A percentile compares a stretch with the other conserved stretches of the same genome.
These are phyloP conservation scores for Enteromius fasciolatus DNA, from an alignment of 2,797 vertebrate genomes.

Conservation along the genomic window DNA sequence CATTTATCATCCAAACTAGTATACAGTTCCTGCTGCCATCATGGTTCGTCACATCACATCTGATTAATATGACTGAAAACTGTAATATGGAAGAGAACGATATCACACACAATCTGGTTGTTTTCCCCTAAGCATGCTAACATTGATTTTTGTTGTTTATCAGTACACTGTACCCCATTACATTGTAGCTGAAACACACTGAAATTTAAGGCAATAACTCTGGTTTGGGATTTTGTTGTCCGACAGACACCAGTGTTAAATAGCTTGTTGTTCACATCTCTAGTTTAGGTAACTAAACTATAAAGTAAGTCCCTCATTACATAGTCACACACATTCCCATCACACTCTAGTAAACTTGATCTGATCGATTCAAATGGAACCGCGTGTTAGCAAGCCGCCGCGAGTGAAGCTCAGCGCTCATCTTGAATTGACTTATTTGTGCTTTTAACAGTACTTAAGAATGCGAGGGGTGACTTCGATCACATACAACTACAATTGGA, in stretches of 20 bases:
- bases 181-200: conserved; percentile 65
- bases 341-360: conserved; percentile 27
- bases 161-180: conserved; percentile 64
- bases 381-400: not conserved
- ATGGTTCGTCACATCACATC: conserved; percentile 52
- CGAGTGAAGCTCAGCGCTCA: conserved; percentile 31
- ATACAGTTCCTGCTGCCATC: conserved; percentile 47
- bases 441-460: conserved; percentile 34
- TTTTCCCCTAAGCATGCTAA: conserved; percentile 61
- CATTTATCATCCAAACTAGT: conserved; percentile 62
- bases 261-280: conserved; percentile 4
- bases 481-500: conserved; percentile 57
- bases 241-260: conserved; percentile 15
- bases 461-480: conserved; percentile 41
- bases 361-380: conserved; percentile 33
- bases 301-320: conserved; percentile 28
- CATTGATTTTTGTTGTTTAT: conserved; percentile 40
- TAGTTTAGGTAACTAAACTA: not conserved
- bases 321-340: conserved; percentile 28
- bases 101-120: conserved; percentile 11
- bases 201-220: conserved; percentile 81
- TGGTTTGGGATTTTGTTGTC: conserved; percentile 48
- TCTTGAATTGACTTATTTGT: conserved; percentile 32
- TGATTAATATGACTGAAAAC: conserved; percentile 38
- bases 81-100: conserved; percentile 37